phyloP scores from a whole-genome alignment of 2,113 vertebrate species.

The Elephantulus edwardii region DNA sequence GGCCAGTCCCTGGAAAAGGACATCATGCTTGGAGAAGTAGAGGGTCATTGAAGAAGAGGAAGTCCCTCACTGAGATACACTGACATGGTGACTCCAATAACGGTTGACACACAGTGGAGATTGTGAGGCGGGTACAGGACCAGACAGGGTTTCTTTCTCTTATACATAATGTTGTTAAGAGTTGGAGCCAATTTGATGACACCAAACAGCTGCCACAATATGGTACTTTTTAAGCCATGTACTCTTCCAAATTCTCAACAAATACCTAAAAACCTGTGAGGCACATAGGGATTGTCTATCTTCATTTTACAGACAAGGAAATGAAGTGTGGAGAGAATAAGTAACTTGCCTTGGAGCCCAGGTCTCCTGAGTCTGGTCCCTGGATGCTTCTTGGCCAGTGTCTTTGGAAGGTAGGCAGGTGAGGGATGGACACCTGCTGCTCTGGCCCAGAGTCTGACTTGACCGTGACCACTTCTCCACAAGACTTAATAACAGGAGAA shows the following conservation, averaged over 20 bases:
- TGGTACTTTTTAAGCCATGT: fast-evolving
- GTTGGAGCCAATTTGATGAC: no score
- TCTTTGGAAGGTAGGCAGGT: not conserved
- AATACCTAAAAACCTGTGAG: not conserved
- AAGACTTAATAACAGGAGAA: fast-evolving
- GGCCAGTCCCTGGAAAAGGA: no score
- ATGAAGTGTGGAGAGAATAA: not conserved
- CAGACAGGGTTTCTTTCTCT: no score
- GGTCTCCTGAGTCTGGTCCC: not conserved
- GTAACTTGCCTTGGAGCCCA: not conserved
- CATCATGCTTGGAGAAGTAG: no score
- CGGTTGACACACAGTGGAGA: no score
- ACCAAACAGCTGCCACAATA: no score
- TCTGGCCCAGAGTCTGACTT: not conserved
- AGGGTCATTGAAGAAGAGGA: no score
- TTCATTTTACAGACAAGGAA: not conserved
- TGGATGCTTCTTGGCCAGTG: not conserved
- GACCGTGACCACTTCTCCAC: not conserved
- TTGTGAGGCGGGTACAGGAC: no score
- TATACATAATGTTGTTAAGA: no score
- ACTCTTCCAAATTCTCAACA: not conserved
- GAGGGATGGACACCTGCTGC: not conserved
- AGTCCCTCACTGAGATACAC: no score
- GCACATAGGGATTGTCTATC: no score
- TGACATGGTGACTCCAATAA: no score